Conservation (phyloP, 2,797 vertebrate genomes). For the Phrynocephalus forsythii region DNA sequence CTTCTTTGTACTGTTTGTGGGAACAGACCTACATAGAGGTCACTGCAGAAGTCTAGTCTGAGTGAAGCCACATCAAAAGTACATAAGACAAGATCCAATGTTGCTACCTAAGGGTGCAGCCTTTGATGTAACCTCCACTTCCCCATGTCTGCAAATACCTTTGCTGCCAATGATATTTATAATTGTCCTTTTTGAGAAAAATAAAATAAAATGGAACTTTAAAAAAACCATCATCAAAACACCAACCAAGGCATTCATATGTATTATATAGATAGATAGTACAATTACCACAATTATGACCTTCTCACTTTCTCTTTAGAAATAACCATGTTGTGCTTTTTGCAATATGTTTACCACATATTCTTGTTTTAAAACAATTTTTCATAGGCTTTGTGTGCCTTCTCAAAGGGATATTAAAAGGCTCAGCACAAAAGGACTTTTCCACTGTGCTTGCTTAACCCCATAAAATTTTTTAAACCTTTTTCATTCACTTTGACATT, state of each 20-base stretch:
- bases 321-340: not conserved
- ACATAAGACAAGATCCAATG: not conserved
- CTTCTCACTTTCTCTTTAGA: not conserved
- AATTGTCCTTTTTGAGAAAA: not conserved
- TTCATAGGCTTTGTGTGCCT: not conserved
- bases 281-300: not conserved
- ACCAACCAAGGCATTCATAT: not conserved
- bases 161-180: not conserved
- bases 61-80: not conserved
- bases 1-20: not conserved
- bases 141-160: not conserved
- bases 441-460: slow-evolving; percentile 15
- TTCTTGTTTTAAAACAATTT: slow-evolving; percentile 8
- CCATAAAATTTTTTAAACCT: not conserved
- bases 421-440: not conserved
- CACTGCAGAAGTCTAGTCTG: not conserved
- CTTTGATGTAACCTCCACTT: not conserved
- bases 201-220: not conserved
- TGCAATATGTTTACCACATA: not conserved
- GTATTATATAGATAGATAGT: not conserved
- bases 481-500: slow-evolving; percentile 7
- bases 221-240: slow-evolving; percentile 1
- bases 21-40: not conserved
- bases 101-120: not conserved
- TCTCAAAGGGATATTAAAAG: not conserved